Evolutionary conservation across 2,797 vertebrate species (phyloP).

Genomic region (Apogon hyalosoma): DNA sequence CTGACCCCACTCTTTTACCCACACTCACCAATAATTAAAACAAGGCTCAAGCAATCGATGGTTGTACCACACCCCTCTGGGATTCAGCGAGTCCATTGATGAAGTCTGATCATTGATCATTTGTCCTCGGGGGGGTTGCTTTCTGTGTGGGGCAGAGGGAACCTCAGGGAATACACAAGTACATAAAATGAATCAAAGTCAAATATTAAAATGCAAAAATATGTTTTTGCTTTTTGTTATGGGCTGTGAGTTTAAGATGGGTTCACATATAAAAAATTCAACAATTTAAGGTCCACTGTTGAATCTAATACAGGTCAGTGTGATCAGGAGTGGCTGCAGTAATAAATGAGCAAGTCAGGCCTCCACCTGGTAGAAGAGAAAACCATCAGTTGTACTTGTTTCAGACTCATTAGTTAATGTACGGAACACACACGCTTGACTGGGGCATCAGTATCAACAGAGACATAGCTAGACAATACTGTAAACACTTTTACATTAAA

Average conservation of each 20-base stretch:
- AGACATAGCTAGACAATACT: not conserved
- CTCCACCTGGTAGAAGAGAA: not conserved
- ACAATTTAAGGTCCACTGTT: not conserved
- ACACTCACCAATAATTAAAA: constrained; percentile 73
- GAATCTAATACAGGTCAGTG: constrained; percentile 31
- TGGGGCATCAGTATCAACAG: not conserved
- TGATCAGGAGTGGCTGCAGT: constrained; percentile 5
- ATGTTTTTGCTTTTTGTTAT: not conserved
- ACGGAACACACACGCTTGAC: not conserved
- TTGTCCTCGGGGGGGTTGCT: constrained; percentile 25
- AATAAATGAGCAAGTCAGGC: constrained; percentile 11
- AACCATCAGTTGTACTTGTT: constrained; percentile 18
- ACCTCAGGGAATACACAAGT: not conserved
- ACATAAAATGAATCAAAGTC: too few species aligned
- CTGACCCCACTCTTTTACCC: constrained; percentile 41
- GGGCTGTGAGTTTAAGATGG: not conserved
- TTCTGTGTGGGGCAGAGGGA: constrained; percentile 10
- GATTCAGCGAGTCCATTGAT: constrained; percentile 57
- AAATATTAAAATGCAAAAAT: not conserved
- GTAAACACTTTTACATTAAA: not conserved
- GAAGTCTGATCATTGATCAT: constrained; percentile 54
- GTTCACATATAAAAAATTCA: too few species aligned
- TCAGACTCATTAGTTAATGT: constrained; percentile 9
- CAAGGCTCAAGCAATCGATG: constrained; percentile 70
- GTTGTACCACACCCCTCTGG: constrained; percentile 22